These are phyloP conservation scores for Lutjanus argentimaculatus DNA, from an alignment of 2,797 vertebrate species.

Conservation along the genomic window DNA sequence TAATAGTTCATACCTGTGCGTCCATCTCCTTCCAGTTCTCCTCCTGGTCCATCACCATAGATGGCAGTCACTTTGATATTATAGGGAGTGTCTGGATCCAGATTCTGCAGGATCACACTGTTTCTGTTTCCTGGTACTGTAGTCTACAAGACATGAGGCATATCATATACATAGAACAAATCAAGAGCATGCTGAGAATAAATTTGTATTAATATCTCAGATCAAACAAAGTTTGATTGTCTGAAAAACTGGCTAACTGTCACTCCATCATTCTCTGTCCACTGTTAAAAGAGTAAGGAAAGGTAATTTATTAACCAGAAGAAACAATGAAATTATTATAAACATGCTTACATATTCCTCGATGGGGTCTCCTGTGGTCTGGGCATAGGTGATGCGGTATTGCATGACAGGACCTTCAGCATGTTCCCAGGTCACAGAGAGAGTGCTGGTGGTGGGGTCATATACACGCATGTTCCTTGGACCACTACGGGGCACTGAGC, in stretches of 20 bases:
- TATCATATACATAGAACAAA: neutral
- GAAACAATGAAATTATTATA: neutral
- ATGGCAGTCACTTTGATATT: conserved; percentile 94
- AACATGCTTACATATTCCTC: conserved; percentile 93
- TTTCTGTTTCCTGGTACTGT: conserved; percentile 95
- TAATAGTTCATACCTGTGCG: conserved; percentile 89
- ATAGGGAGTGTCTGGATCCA: conserved; percentile 95
- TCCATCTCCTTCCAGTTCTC: conserved; percentile 92
- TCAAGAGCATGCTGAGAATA: neutral
- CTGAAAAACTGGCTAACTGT: neutral
- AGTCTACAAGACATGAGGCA: conserved; percentile 83
- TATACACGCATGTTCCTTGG: conserved; percentile 94
- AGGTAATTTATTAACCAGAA: neutral
- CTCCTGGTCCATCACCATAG: conserved; percentile 94
- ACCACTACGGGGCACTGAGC: conserved; percentile 92
- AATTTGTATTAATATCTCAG: neutral
- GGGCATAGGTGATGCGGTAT: conserved; percentile 95
- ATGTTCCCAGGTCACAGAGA: conserved; percentile 96
- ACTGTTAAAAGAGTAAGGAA: neutral
- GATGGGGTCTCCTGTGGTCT: conserved; percentile 94
- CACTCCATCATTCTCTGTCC: too few species aligned
- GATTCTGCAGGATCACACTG: conserved; percentile 91
- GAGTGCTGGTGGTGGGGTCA: conserved; percentile 93
- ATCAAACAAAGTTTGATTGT: neutral
- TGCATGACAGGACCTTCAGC: conserved; percentile 94